Evolutionary conservation across 1,140 invertebrate genomes (phyloP).

Genomic region (Rhyacophila brunnea): DNA sequence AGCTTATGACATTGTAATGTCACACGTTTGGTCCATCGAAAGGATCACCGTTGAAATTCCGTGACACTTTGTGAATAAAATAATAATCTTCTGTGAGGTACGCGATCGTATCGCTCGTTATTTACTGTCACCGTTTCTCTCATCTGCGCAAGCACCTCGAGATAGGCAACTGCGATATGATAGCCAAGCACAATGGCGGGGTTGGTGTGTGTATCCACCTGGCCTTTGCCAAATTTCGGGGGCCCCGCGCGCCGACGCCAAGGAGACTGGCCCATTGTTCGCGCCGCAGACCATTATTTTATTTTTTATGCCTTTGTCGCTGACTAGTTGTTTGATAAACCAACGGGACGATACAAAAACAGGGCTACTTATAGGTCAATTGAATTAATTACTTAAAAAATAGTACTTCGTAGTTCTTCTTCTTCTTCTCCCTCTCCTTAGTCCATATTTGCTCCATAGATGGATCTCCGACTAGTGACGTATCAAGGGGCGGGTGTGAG

Average conservation of each 20-base stretch:
- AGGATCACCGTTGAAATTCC: neutral
- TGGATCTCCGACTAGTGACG: no score
- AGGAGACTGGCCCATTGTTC: constrained; percentile 26
- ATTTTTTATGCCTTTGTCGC: constrained; percentile 16
- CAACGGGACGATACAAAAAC: no score
- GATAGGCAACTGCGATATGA: constrained; percentile 7
- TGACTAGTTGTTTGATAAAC: neutral
- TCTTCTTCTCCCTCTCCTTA: no score
- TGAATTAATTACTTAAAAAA: neutral
- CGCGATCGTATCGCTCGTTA: constrained; percentile 24
- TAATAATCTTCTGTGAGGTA: constrained; percentile 4
- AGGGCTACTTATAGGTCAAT: neutral
- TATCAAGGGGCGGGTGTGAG: no score
- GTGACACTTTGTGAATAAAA: neutral
- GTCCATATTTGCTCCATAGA: no score
- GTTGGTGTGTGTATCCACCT: constrained; percentile 6
- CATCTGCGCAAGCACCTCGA: constrained; percentile 26
- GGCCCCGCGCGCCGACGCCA: constrained; percentile 22
- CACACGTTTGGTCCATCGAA: no score
- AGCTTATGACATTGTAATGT: no score
- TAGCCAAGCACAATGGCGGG: neutral
- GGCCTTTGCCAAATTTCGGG: neutral
- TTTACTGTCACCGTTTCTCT: constrained; percentile 27
- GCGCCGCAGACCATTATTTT: constrained; percentile 6
- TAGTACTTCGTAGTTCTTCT: no score